Evolutionary conservation across 1,140 invertebrate species (phyloP).

Genomic region (Pseudomyrmex pallidus): DNA sequence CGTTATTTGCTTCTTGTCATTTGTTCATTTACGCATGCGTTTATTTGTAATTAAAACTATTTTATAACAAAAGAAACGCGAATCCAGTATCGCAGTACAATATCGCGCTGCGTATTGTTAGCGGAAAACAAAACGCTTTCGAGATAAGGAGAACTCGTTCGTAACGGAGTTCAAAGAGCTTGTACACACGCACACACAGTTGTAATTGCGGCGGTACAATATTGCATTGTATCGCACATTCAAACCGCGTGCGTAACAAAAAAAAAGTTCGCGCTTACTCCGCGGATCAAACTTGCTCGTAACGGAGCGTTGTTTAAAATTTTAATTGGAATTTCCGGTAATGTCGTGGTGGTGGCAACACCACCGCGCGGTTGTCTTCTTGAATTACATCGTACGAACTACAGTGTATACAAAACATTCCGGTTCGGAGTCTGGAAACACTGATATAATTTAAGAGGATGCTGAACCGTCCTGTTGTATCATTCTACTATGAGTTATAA

Average conservation of each 20-base stretch:
- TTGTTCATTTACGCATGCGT: not conserved
- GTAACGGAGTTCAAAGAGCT: not conserved
- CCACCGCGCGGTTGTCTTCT: not conserved
- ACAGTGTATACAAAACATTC: not conserved
- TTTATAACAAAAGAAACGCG: not conserved
- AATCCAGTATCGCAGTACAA: too few relatives aligned
- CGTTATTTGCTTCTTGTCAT: not conserved
- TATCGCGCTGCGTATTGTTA: not conserved
- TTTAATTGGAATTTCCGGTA: slow-evolving; percentile 28
- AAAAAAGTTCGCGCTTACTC: not conserved
- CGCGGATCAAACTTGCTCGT: slow-evolving; percentile 16
- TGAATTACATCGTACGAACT: not conserved
- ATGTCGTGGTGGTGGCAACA: not conserved
- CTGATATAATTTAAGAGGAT: not conserved
- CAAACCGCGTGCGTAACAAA: not conserved
- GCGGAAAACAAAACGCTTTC: not conserved
- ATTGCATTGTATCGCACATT: not conserved
- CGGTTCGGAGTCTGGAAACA: not conserved
- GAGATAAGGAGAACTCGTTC: not conserved
- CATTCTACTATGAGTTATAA: too few relatives aligned
- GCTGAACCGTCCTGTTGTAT: too few relatives aligned
- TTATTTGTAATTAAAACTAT: not conserved
- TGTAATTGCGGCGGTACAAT: not conserved
- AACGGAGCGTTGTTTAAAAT: slow-evolving; percentile 28
- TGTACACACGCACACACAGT: too few relatives aligned